These are phyloP conservation scores for Drosophila paracracens DNA, from an alignment of 2,888 invertebrate species.

Conservation along the genomic window DNA sequence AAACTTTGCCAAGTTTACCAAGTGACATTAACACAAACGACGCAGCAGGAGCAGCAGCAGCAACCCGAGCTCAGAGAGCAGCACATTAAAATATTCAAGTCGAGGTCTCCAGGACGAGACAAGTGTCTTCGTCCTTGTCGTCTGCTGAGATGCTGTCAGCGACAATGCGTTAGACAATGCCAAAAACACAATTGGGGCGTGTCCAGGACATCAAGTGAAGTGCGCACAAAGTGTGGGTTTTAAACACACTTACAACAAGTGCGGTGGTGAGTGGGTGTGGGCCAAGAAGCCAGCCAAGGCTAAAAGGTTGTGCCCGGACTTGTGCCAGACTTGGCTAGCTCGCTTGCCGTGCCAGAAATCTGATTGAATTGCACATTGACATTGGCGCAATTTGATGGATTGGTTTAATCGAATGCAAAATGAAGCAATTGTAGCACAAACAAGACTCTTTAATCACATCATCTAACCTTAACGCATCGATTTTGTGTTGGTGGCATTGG, in stretches of 20 bases:
- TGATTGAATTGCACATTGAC: conserved; percentile 72
- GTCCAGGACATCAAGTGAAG: conserved; percentile 60
- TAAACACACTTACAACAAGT: conserved; percentile 1
- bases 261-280: not conserved
- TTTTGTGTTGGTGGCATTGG: conserved; percentile 17
- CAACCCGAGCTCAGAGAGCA: conserved; percentile 34
- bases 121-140: conserved; percentile 56
- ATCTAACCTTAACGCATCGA: conserved; percentile 10
- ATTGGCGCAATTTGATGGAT: conserved; percentile 64
- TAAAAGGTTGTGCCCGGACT: conserved; percentile 32
- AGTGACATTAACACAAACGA: conserved; percentile 78
- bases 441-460: conserved; percentile 8
- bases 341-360: conserved; percentile 63
- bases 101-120: conserved; percentile 51
- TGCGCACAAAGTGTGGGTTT: conserved; percentile 32
- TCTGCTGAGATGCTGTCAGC: conserved; percentile 68
- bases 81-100: conserved; percentile 65
- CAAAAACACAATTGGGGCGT: conserved; percentile 80
- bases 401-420: conserved; percentile 59
- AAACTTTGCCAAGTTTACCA: conserved; percentile 71
- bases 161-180: conserved; percentile 77
- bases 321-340: conserved; percentile 1
- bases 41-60: conserved; percentile 24
- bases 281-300: conserved; percentile 26
- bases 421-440: conserved; percentile 3